These are phyloP conservation scores for Delia radicum DNA, from an alignment of 1,140 invertebrate species.

Conservation along the genomic window DNA sequence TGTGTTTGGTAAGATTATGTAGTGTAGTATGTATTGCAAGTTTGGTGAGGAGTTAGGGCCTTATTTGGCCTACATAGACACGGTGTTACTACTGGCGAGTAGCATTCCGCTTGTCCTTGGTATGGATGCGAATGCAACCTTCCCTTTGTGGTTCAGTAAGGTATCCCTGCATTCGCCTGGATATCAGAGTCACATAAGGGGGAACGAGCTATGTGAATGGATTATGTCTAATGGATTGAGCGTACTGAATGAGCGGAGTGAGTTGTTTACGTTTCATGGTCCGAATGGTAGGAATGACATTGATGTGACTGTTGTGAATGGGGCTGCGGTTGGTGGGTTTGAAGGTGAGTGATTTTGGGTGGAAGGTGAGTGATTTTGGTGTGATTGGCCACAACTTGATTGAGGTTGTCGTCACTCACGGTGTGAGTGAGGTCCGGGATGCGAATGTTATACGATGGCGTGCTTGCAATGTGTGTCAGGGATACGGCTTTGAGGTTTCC, in stretches of 20 bases:
- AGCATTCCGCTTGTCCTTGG: slow-evolving; percentile 17
- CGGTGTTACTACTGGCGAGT: slow-evolving; percentile 6
- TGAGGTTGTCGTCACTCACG: background rate
- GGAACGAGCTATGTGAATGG: background rate
- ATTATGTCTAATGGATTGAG: background rate
- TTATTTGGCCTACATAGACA: slow-evolving; percentile 20
- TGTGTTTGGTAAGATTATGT: background rate
- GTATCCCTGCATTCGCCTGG: background rate
- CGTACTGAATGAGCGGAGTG: slow-evolving; percentile 26
- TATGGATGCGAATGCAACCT: slow-evolving; percentile 22
- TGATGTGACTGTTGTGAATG: slow-evolving; percentile 19
- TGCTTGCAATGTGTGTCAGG: too few species aligned
- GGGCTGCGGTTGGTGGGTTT: slow-evolving; percentile 17
- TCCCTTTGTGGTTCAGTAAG: slow-evolving; percentile 25
- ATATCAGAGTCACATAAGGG: background rate
- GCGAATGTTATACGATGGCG: background rate
- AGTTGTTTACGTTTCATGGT: slow-evolving; percentile 19
- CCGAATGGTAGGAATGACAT: background rate
- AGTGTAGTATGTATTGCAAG: slow-evolving; percentile 26
- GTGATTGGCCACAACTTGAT: slow-evolving; percentile 15
- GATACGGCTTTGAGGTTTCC: too few species aligned
- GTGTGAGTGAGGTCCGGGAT: background rate
- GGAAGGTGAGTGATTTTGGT: background rate
- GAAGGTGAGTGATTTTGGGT: too few species aligned
- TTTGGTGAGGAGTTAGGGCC: slow-evolving; percentile 20